Percentiles rank a stretch among this genome's conserved stretches.
phyloP scores from a whole-genome alignment of 2,797 vertebrate genomes.

The Ptychobarbus kaznakovi region DNA sequence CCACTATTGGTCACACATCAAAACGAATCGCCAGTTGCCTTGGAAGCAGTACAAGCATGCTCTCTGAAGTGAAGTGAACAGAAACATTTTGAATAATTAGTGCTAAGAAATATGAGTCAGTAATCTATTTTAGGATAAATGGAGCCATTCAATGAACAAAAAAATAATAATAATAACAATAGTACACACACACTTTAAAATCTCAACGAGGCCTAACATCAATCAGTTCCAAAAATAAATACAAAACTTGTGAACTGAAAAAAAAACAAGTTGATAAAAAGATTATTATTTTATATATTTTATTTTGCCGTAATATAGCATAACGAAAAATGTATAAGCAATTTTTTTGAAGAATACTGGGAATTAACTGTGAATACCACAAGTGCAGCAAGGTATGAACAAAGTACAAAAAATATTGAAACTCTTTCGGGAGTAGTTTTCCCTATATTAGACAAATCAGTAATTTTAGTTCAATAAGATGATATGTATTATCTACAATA shows the following conservation, averaged over 20 bases:
- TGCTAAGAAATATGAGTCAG: not conserved
- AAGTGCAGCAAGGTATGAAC: not conserved
- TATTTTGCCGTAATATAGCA: not conserved
- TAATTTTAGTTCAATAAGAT: not conserved
- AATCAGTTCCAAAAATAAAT: not conserved
- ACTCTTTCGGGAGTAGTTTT: not conserved
- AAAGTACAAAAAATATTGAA: not conserved
- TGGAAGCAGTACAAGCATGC: conserved; percentile 44
- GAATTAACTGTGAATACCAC: not conserved
- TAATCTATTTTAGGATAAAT: not conserved
- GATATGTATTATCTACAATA: not conserved
- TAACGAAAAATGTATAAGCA: not conserved
- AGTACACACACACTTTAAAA: not conserved
- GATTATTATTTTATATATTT: not conserved
- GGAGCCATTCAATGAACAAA: not conserved
- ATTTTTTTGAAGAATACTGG: not conserved
- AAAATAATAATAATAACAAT: not conserved
- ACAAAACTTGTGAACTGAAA: not conserved
- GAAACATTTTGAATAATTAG: conserved; percentile 26
- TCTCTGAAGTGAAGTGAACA: conserved; percentile 18
- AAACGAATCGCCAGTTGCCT: conserved; percentile 36
- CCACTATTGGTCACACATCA: conserved; percentile 35
- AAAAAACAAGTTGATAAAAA: not conserved
- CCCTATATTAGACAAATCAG: not conserved
- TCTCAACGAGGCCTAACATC: not conserved